Conservation (phyloP, 2,797 vertebrate genomes). For the Bucorvus abyssinicus region DNA sequence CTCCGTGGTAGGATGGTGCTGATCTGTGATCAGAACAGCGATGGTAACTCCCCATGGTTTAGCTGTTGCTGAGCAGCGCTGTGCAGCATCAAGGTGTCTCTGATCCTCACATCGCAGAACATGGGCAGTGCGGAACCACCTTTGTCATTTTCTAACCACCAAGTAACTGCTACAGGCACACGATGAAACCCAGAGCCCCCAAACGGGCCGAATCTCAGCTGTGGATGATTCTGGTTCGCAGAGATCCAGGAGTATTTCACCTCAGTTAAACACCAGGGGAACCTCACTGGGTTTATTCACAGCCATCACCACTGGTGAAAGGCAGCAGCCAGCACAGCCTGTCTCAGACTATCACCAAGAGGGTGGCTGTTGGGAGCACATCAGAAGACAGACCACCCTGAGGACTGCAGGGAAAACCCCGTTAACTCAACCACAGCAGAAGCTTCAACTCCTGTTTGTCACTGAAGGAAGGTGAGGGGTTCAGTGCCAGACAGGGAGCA, state of each 20-base stretch:
- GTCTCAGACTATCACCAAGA: neutral
- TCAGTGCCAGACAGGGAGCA: neutral
- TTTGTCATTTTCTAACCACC: neutral
- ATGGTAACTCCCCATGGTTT: rapidly evolving
- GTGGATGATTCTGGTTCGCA: neutral
- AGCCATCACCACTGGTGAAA: neutral
- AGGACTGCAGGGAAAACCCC: neutral
- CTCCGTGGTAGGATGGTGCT: neutral
- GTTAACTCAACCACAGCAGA: neutral
- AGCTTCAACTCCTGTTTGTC: neutral
- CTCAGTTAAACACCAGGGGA: neutral
- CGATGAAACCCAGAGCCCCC: neutral
- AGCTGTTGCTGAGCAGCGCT: neutral
- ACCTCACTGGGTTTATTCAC: neutral
- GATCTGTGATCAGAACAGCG: neutral
- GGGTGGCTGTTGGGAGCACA: neutral
- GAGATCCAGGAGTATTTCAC: neutral
- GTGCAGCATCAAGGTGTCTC: no score
- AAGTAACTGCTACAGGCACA: neutral
- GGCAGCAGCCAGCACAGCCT: neutral
- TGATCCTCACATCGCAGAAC: no score
- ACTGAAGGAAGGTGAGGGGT: neutral
- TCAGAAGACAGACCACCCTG: neutral
- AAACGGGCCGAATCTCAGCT: neutral
- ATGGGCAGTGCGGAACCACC: neutral